Base-by-base conservation (phyloP, 2,797 vertebrate genomes). In the Heliangelus exortis region DNA sequence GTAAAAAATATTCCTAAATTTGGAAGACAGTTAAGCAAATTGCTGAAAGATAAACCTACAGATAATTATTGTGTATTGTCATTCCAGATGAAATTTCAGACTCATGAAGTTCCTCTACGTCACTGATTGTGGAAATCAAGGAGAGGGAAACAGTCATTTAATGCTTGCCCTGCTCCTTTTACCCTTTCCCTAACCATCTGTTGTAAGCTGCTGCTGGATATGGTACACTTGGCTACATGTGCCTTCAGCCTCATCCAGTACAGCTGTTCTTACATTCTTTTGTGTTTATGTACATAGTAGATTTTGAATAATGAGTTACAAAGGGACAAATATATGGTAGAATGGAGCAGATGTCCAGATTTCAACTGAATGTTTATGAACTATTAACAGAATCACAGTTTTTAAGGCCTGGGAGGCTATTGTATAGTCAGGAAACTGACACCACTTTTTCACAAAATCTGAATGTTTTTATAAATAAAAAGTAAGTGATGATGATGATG, bases 241-340 rank as follows among this genome's bases (percentile, higher is more conserved):
- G 84, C 66, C 50, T 86, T 81, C 66, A 92, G 41, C 54, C 66
- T 90, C 62, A 65, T 78, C 73, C 36, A 43, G 34, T 81, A 75
- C 62, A 93, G 66, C 69, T 92, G 86, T 78, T 93, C 50, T 86
- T 68, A 81, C 13, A 41, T 71, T 90, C 34, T 67, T 92, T 84
- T 75, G 20, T 53, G 50, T 87, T 83, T 89, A 61, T 61, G 17
- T 84, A 86, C 23, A 50, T 58, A 31, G 8, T 23, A 91, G 25
- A 7, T 88, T 34, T 78, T 93, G 66, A 93, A 86, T 93, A 90
- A 86, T 78, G 43, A 75, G 29, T 78, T 90, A 22, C n/a, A 54
- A 83, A 23, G 29, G 62, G 16, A 72, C 7, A 68, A 80, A 84
- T 83, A 59, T 28, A 33, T 15, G 10, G 25, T 23, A 77, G 65